Percentiles rank a stretch among this genome's conserved stretches.
Evolutionary conservation across 2,888 invertebrate genomes (phyloP).

Genomic region (Pseudococcus longispinus): DNA sequence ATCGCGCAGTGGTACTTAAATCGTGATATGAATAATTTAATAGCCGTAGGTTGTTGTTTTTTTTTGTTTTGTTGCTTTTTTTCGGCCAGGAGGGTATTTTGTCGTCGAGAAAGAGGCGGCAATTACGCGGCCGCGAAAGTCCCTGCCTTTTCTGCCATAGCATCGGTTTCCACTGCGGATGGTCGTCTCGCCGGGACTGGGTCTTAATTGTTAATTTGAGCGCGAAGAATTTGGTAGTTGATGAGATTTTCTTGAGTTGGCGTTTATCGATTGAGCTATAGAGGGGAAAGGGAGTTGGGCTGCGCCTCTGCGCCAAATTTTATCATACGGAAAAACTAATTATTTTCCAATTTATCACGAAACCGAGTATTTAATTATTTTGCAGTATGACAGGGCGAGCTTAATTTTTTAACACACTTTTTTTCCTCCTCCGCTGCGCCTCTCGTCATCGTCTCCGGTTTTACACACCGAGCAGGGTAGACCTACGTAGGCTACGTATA

Average conservation of each 20-base stretch:
- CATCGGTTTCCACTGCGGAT: background rate
- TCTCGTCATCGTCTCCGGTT: background rate
- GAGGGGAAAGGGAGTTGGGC: background rate
- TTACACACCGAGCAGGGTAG: background rate
- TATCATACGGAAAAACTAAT: conserved; percentile 43
- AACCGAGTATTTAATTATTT: conserved; percentile 42
- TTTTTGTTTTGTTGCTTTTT: background rate
- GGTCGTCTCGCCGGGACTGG: background rate
- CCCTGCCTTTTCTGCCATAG: background rate
- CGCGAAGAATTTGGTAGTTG: conserved; percentile 20
- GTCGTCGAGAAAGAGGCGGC: background rate
- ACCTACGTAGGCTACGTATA: no score
- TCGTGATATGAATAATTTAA: conserved; percentile 40
- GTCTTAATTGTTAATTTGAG: conserved; percentile 10
- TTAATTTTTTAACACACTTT: conserved; percentile 28
- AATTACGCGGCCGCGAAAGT: background rate
- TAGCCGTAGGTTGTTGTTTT: background rate
- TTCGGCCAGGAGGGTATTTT: background rate
- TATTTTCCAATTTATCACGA: conserved; percentile 43
- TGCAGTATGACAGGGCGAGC: conserved; percentile 28
- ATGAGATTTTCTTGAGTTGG: conserved; percentile 16
- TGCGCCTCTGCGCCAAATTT: background rate
- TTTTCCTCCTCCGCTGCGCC: background rate
- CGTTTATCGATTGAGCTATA: conserved; percentile 5
- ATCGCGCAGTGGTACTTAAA: conserved; percentile 44